Evolutionary conservation across 2,113 vertebrate species (phyloP).

Genomic region (Uria lomvia): DNA sequence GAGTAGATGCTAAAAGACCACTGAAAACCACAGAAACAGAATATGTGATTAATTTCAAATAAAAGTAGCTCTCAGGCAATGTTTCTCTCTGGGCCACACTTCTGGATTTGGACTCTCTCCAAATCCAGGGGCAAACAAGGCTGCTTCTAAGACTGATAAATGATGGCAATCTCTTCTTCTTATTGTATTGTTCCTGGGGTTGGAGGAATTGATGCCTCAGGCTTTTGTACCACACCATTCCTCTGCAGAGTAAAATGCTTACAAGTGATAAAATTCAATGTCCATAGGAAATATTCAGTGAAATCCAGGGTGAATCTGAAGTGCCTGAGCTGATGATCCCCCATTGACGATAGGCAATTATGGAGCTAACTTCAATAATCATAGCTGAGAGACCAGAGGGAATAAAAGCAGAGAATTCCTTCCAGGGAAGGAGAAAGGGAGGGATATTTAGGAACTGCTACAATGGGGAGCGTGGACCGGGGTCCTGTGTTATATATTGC

Average conservation of each 20-base stretch:
- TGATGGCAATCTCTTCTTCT: background rate
- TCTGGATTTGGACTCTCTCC: background rate
- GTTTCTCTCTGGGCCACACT: background rate
- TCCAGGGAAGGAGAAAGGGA: background rate
- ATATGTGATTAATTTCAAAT: background rate
- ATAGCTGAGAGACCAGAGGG: background rate
- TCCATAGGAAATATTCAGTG: background rate
- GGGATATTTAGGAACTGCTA: background rate
- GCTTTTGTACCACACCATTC: background rate
- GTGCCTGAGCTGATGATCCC: background rate
- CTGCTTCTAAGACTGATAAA: background rate
- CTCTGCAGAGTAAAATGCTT: background rate
- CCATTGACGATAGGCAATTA: background rate
- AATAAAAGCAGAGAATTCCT: background rate
- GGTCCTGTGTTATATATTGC: background rate
- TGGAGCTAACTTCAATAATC: background rate
- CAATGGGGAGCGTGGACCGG: background rate
- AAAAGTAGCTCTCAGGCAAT: background rate
- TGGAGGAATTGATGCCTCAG: background rate
- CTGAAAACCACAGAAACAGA: background rate
- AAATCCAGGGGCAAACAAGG: background rate
- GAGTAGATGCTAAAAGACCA: background rate
- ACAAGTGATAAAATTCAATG: background rate
- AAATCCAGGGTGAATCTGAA: background rate
- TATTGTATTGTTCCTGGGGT: background rate